Conservation (phyloP, 1,140 invertebrate genomes). For the Megathymus violae region DNA sequence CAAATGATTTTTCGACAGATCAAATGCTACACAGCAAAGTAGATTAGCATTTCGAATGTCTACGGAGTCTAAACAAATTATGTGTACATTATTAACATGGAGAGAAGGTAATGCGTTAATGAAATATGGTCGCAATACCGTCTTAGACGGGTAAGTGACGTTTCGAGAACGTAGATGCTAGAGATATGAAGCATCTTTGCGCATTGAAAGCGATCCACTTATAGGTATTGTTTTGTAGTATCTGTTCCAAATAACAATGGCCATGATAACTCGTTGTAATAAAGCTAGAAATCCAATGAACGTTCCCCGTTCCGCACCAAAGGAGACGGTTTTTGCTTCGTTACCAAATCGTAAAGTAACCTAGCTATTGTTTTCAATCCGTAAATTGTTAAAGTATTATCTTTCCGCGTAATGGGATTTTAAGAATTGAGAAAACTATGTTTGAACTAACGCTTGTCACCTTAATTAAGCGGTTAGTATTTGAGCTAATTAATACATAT, state of each 20-base stretch:
- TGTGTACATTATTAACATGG: too few species aligned
- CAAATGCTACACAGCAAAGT: too few species aligned
- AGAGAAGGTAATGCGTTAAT: slow-evolving; percentile 22
- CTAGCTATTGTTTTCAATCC: slow-evolving; percentile 47
- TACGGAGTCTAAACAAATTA: too few species aligned
- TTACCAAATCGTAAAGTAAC: slow-evolving; percentile 47
- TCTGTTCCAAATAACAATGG: slow-evolving; percentile 34
- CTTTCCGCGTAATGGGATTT: slow-evolving; percentile 38
- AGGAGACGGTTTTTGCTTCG: slow-evolving; percentile 32
- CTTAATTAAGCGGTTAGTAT: too few species aligned
- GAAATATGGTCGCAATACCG: slow-evolving; percentile 42
- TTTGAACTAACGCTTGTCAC: not conserved
- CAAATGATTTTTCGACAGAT: too few species aligned
- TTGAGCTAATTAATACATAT: too few species aligned
- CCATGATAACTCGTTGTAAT: slow-evolving; percentile 28
- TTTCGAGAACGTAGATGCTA: slow-evolving; percentile 53
- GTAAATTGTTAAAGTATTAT: slow-evolving; percentile 46
- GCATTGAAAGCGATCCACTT: slow-evolving; percentile 46
- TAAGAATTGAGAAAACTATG: not conserved
- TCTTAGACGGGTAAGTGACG: slow-evolving; percentile 53
- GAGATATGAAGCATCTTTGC: slow-evolving; percentile 42
- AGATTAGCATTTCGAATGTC: too few species aligned
- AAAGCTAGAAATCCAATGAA: slow-evolving; percentile 45
- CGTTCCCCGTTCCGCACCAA: slow-evolving; percentile 47
- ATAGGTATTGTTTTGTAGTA: slow-evolving; percentile 46